Percentiles rank a stretch among this genome's conserved stretches.
Conservation (phyloP, 2,888 invertebrate species). For the Ectropis crepuscularia region DNA sequence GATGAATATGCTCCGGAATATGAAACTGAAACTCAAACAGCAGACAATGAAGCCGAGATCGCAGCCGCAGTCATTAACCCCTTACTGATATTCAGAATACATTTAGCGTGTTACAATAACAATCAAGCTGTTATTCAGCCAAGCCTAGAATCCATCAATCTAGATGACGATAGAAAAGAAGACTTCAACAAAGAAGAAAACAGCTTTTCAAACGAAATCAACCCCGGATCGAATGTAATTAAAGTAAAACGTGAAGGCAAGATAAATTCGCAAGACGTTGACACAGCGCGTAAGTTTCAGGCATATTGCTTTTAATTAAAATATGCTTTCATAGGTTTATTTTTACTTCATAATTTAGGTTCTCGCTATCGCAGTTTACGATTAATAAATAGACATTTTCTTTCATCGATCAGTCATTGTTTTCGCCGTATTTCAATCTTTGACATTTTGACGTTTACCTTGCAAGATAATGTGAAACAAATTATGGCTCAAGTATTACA, state of each 20-base stretch:
- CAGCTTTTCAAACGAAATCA: conserved; percentile 46
- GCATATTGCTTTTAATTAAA: background rate
- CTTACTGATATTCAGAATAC: conserved; percentile 70
- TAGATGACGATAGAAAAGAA: conserved; percentile 47
- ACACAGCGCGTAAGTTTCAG: conserved; percentile 46
- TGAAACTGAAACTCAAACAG: conserved; percentile 51
- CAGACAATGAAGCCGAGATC: conserved; percentile 49
- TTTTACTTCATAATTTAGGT: background rate
- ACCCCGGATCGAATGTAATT: conserved; percentile 50
- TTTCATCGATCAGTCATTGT: too few species aligned
- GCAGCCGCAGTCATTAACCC: conserved; percentile 60
- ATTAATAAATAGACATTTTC: too few species aligned
- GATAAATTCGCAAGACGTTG: conserved; percentile 44
- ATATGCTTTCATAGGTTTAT: background rate
- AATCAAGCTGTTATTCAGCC: conserved; percentile 47
- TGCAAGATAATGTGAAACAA: too few species aligned
- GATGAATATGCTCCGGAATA: conserved; percentile 57
- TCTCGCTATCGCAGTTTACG: background rate
- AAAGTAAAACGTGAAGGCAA: conserved; percentile 64
- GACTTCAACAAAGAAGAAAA: conserved; percentile 46
- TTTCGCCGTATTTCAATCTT: too few species aligned
- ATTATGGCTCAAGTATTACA: background rate
- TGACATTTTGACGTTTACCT: too few species aligned
- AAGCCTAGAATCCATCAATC: conserved; percentile 44
- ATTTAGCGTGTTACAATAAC: conserved; percentile 63